Conservation (phyloP, 2,888 invertebrate genomes). For the Polyommatus icarus region DNA sequence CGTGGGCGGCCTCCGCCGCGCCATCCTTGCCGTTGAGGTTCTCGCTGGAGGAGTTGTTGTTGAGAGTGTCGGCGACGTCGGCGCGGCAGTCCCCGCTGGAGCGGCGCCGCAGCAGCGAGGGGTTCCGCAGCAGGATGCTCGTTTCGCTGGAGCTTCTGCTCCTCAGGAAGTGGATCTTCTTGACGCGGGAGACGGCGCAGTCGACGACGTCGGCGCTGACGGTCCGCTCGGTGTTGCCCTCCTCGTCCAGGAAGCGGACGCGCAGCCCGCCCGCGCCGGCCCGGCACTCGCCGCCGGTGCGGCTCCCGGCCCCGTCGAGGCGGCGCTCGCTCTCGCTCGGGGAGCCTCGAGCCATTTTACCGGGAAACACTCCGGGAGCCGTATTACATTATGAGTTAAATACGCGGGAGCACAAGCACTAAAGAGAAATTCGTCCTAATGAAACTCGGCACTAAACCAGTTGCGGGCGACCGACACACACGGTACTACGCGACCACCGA, state of each 20-base stretch:
- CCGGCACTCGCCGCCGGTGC: conserved; percentile 72
- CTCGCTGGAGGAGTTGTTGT: conserved; percentile 68
- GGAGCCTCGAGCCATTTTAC: conserved; percentile 73
- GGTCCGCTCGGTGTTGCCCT: conserved; percentile 73
- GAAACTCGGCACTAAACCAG: conserved; percentile 52
- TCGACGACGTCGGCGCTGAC: conserved; percentile 74
- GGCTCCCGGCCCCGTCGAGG: too few species aligned
- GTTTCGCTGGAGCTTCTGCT: conserved; percentile 77
- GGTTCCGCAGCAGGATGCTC: conserved; percentile 69
- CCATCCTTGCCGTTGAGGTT: conserved; percentile 64
- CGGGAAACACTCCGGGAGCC: conserved; percentile 45
- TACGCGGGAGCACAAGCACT: conserved; percentile 40
- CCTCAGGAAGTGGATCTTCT: conserved; percentile 75
- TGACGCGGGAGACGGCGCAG: conserved; percentile 66
- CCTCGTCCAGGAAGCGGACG: conserved; percentile 74
- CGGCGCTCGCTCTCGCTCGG: conserved; percentile 73
- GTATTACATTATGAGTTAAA: conserved; percentile 49
- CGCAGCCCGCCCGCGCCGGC: conserved; percentile 63
- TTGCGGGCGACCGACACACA: conserved; percentile 66
- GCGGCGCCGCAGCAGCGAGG: conserved; percentile 67
- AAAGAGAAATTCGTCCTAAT: conserved; percentile 48
- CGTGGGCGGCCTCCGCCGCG: conserved; percentile 64
- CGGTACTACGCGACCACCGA: conserved; percentile 72
- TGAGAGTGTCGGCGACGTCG: conserved; percentile 61
- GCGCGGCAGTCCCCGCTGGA: conserved; percentile 62